A percentile compares a stretch with the other conserved stretches of the same genome.
These are phyloP conservation scores for Spilogale gracilis DNA, from an alignment of 2,113 vertebrate genomes.

Conservation along the genomic window DNA sequence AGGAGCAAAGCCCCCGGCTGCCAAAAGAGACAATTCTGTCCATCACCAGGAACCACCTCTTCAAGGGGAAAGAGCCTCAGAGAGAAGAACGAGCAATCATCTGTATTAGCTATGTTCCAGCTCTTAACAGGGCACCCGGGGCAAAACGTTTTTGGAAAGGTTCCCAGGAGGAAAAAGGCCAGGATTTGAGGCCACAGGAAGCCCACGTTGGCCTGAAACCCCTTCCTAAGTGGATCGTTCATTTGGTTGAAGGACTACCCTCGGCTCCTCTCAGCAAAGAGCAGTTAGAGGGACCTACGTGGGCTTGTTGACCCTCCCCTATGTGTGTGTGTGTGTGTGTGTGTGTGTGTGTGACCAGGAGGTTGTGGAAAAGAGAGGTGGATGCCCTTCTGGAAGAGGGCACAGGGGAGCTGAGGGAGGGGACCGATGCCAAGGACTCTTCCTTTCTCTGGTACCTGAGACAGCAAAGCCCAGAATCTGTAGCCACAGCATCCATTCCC, in stretches of 20 bases:
- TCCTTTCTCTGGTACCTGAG: not conserved
- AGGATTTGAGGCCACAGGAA: not conserved
- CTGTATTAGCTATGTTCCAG: not conserved
- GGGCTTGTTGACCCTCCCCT: no score
- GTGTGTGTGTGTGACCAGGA: accelerated
- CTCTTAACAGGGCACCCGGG: accelerated
- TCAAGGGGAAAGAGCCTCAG: not conserved
- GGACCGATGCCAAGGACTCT: accelerated
- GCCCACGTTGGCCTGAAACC: not conserved
- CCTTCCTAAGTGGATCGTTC: not conserved
- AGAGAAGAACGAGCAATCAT: not conserved
- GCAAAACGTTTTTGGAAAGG: not conserved
- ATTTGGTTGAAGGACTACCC: not conserved
- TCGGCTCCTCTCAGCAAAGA: not conserved
- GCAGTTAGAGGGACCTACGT: accelerated
- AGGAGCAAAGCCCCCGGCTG: not conserved
- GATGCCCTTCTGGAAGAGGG: not conserved
- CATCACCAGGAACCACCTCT: not conserved
- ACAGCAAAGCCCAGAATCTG: not conserved
- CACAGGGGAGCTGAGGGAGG: no score
- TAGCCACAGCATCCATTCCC: not conserved
- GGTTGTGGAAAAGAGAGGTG: not conserved
- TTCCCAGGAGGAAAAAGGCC: not conserved
- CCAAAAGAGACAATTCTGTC: not conserved
- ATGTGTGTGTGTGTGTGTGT: no score